phyloP scores from a whole-genome alignment of 92 coral and sea anemone species.

The Paramuricea clavata region DNA sequence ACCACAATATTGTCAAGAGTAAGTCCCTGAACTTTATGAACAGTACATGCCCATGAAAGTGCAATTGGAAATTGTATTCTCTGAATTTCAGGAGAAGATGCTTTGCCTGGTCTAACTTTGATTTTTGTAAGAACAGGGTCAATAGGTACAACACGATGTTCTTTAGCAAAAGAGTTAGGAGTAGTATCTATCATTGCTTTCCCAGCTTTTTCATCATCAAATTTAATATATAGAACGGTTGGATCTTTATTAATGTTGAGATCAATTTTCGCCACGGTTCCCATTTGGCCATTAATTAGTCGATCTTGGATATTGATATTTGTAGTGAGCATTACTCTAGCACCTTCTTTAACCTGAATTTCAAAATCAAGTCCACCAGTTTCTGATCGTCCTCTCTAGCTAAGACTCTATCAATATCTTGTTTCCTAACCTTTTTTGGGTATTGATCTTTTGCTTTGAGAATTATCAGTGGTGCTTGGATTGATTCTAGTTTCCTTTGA shows the following conservation, averaged over 20 bases:
- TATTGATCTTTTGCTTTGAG: slow-evolving; percentile 43
- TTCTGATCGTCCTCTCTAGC: slow-evolving; percentile 74
- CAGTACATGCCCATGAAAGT: too few species aligned
- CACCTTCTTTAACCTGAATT: slow-evolving; percentile 22
- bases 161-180: slow-evolving; percentile 55
- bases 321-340: too few species aligned
- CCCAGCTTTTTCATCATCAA: slow-evolving; percentile 79
- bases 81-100: too few species aligned
- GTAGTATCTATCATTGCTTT: slow-evolving; percentile 37
- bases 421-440: too few species aligned
- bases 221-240: slow-evolving; percentile 63
- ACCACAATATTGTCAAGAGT: too few species aligned
- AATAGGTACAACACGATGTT: slow-evolving; percentile 74
- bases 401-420: too few species aligned
- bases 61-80: too few species aligned
- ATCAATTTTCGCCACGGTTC: slow-evolving; percentile 62
- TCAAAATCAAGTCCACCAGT: slow-evolving; percentile 64
- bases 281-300: slow-evolving; percentile 76
- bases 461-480: too few species aligned
- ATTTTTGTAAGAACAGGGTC: slow-evolving; percentile 65
- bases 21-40: too few species aligned
- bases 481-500: too few species aligned
- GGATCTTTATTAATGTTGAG: slow-evolving; percentile 54
- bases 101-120: slow-evolving; percentile 67
- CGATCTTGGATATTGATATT: slow-evolving; percentile 31